Percentiles rank a stretch among this genome's conserved stretches.
Evolutionary conservation across 2,113 vertebrate genomes (phyloP).

Genomic region (Anarhynchus alexandrinus): DNA sequence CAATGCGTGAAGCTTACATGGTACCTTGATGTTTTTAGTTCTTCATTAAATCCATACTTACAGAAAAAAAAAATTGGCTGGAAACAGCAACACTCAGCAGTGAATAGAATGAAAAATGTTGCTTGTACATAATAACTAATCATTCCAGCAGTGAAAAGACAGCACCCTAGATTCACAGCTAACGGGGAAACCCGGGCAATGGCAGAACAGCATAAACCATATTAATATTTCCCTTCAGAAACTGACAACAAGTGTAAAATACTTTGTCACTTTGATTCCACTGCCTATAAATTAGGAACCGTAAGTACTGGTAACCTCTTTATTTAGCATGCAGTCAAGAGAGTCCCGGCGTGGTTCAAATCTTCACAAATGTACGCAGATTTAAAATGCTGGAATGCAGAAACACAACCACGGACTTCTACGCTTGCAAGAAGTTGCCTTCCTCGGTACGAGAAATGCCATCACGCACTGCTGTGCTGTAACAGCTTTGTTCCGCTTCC

Average conservation of each 20-base stretch:
- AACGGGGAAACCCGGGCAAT: neutral
- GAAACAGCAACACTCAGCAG: neutral
- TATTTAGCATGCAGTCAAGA: neutral
- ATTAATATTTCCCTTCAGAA: neutral
- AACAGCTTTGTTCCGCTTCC: neutral
- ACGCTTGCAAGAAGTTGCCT: neutral
- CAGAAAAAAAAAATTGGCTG: neutral
- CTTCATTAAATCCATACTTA: neutral
- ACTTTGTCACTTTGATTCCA: neutral
- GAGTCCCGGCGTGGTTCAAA: neutral
- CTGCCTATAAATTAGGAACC: neutral
- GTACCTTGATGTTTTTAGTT: neutral
- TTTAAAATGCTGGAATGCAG: neutral
- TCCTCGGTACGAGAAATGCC: neutral
- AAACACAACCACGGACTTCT: neutral
- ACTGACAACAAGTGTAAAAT: neutral
- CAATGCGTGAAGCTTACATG: neutral
- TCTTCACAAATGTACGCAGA: neutral
- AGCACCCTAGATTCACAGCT: neutral
- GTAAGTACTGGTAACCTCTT: neutral
- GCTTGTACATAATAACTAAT: neutral
- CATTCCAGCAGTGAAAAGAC: neutral
- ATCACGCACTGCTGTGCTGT: rapidly evolving
- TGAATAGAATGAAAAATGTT: neutral
- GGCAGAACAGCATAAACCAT: neutral